These are phyloP conservation scores for Xenus cinereus DNA, from an alignment of 2,113 vertebrate genomes.

Conservation along the genomic window DNA sequence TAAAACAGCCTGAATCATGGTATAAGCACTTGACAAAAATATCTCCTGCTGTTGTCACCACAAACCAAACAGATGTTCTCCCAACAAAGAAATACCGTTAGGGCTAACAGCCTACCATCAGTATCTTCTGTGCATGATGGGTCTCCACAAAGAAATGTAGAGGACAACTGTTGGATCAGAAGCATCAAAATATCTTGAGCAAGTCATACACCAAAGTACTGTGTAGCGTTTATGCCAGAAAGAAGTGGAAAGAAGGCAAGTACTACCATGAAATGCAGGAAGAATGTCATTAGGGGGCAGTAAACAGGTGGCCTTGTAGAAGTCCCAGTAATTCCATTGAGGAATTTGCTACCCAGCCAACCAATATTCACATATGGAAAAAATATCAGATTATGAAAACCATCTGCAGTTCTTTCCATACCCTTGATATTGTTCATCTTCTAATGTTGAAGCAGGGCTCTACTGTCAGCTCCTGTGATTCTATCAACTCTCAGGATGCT, in stretches of 20 bases:
- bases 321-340: not conserved
- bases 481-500: not conserved
- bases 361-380: not conserved
- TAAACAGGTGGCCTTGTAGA: not conserved
- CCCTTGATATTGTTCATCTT: not conserved
- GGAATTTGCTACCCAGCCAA: not conserved
- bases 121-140: not conserved
- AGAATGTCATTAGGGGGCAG: not conserved
- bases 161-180: not conserved
- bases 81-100: not conserved
- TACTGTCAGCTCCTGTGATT: not conserved
- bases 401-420: not conserved
- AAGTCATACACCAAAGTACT: not conserved
- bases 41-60: not conserved
- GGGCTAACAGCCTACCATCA: not conserved
- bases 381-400: not conserved
- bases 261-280: not conserved
- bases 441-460: not conserved
- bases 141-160: not conserved
- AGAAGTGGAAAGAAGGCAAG: not conserved
- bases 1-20: conserved; percentile 2
- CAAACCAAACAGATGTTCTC: not conserved
- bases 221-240: not conserved
- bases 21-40: not conserved
- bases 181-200: not conserved